phyloP scores from a whole-genome alignment of 2,888 invertebrate species.

The Cerceris rybyensis region DNA sequence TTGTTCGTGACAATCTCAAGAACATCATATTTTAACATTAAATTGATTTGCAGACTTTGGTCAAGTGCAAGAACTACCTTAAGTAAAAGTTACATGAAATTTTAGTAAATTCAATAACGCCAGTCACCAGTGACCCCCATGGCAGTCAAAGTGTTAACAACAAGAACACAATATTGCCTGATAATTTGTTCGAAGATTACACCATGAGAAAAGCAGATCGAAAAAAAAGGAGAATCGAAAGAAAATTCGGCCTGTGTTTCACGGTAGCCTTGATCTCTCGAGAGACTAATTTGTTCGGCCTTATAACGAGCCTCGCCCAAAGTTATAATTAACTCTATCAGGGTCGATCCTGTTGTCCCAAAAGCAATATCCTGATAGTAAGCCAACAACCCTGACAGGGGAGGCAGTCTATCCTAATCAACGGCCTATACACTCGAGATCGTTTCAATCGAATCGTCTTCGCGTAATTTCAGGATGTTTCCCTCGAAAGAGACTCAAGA shows the following conservation, averaged over 20 bases:
- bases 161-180: not conserved
- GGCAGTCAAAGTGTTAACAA: no score
- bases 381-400: slow-evolving; percentile 16
- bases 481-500: not conserved
- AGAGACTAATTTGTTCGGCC: slow-evolving; percentile 20
- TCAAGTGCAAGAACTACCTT: no score
- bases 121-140: no score
- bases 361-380: slow-evolving; percentile 36
- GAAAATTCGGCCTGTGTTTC: not conserved
- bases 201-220: not conserved
- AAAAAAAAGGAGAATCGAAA: not conserved
- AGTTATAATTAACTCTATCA: slow-evolving; percentile 49
- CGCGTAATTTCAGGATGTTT: slow-evolving; percentile 30
- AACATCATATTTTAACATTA: no score
- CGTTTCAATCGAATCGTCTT: slow-evolving; percentile 15
- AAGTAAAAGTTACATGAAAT: no score
- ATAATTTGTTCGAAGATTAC: not conserved
- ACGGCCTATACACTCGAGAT: slow-evolving; percentile 7
- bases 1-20: no score
- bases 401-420: slow-evolving; percentile 26
- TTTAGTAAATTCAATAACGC: no score
- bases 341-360: slow-evolving; percentile 22
- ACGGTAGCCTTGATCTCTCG: slow-evolving; percentile 5
- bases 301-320: slow-evolving; percentile 15
- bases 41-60: no score